Evolutionary conservation across 2,797 vertebrate species (phyloP).

Genomic region (Myotis pilosus): DNA sequence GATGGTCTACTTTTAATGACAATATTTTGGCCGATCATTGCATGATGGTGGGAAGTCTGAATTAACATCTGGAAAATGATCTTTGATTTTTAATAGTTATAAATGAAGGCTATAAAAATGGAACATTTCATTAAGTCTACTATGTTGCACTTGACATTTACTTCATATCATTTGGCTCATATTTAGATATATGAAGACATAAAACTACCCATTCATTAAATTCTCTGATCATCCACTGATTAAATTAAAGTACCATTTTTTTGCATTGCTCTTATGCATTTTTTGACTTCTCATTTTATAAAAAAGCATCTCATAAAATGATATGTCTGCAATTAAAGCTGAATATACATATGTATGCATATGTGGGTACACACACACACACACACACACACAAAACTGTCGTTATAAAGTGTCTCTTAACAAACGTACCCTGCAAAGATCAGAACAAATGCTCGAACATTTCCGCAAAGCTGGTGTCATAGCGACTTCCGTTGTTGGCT

Average conservation of each 20-base stretch:
- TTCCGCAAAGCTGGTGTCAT: not conserved
- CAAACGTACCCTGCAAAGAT: not conserved
- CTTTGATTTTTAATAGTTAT: not conserved
- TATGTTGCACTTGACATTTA: not conserved
- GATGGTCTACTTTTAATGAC: not conserved
- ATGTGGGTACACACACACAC: not conserved
- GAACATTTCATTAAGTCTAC: not conserved
- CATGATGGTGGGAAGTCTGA: not conserved
- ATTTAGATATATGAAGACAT: not conserved
- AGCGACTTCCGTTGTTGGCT: not conserved
- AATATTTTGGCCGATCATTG: not conserved
- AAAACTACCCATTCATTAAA: not conserved
- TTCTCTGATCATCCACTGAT: not conserved
- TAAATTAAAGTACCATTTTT: not conserved
- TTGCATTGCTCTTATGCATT: not conserved
- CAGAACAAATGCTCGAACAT: not conserved
- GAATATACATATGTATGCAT: not conserved
- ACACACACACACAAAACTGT: not conserved
- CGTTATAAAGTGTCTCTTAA: not conserved
- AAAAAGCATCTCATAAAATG: not conserved
- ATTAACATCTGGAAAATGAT: not conserved
- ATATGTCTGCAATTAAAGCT: not conserved
- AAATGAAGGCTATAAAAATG: not conserved
- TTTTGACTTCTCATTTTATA: not conserved
- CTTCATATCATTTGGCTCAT: not conserved